These are phyloP conservation scores for Patiria pectinifera DNA, from an alignment of 53 echinoderm and acorn worm genomes.

Conservation along the genomic window DNA sequence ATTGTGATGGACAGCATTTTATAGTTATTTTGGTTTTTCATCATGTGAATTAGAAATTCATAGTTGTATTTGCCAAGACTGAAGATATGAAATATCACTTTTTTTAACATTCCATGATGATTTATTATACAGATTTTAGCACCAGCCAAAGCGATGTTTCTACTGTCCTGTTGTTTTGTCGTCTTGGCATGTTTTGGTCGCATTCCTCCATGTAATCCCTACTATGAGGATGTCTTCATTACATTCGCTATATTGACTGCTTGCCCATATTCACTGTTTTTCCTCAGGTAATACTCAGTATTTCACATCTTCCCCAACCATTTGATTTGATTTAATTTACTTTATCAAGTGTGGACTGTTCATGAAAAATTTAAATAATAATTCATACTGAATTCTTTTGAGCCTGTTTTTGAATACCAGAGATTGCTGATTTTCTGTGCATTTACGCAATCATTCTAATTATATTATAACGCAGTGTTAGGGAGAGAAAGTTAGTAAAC, in stretches of 20 bases:
- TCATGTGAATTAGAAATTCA: not conserved
- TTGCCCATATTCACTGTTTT: conserved; percentile 94
- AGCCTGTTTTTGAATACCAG: too few species aligned
- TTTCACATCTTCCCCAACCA: not conserved
- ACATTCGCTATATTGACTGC: conserved; percentile 84
- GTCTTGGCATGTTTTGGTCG: conserved; percentile 79
- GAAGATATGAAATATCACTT: not conserved
- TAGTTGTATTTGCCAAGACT: not conserved
- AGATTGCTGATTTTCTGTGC: too few species aligned
- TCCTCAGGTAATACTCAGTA: conserved; percentile 78
- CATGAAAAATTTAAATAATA: too few species aligned
- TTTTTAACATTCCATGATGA: not conserved
- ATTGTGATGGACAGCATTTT: too few species aligned
- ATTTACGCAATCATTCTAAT: too few species aligned
- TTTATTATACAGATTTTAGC: conserved; percentile 66
- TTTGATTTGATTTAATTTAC: too few species aligned
- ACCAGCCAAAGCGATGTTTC: conserved; percentile 85
- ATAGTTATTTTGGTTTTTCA: too few species aligned
- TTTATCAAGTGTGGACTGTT: too few species aligned
- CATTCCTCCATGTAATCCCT: conserved; percentile 80
- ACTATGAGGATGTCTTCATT: conserved; percentile 84
- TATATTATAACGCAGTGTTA: too few species aligned
- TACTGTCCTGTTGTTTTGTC: conserved; percentile 81
- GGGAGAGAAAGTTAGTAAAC: too few species aligned
- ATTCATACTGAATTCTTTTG: too few species aligned